phyloP scores from a whole-genome alignment of 2,888 invertebrate species.

The Exocentrus adspersus region DNA sequence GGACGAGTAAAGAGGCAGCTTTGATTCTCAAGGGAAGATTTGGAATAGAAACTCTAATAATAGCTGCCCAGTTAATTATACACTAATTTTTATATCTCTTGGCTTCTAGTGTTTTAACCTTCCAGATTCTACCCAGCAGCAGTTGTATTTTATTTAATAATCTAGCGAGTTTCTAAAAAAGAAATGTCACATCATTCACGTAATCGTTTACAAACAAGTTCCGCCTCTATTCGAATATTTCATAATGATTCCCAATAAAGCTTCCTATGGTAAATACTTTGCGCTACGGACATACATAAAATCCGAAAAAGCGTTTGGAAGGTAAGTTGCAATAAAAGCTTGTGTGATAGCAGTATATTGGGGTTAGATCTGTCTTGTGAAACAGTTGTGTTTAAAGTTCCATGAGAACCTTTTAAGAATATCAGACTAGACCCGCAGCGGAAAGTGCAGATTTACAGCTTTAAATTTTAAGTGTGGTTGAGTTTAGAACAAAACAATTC shows the following conservation, averaged over 20 bases:
- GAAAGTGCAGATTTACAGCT: background rate
- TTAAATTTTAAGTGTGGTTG: background rate
- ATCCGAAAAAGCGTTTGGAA: background rate
- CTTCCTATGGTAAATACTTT: background rate
- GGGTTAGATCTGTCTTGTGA: background rate
- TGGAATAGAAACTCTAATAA: too few relatives aligned
- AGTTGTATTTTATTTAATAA: too few relatives aligned
- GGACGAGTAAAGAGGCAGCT: too few relatives aligned
- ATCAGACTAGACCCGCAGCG: background rate
- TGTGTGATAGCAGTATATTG: background rate
- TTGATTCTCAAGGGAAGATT: too few relatives aligned
- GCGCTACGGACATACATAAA: background rate
- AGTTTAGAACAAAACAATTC: background rate
- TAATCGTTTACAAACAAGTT: background rate
- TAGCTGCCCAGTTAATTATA: too few relatives aligned
- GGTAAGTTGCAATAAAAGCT: conserved; percentile 3
- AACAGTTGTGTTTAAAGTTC: background rate
- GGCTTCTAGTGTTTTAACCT: too few relatives aligned
- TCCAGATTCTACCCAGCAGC: too few relatives aligned
- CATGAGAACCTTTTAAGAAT: background rate
- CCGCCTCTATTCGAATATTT: background rate
- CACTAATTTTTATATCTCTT: too few relatives aligned
- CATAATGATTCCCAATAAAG: background rate
- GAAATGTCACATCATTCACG: too few relatives aligned
- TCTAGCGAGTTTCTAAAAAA: too few relatives aligned